These are phyloP conservation scores for Sebastes minor DNA, from an alignment of 2,797 vertebrate species.

Conservation along the genomic window DNA sequence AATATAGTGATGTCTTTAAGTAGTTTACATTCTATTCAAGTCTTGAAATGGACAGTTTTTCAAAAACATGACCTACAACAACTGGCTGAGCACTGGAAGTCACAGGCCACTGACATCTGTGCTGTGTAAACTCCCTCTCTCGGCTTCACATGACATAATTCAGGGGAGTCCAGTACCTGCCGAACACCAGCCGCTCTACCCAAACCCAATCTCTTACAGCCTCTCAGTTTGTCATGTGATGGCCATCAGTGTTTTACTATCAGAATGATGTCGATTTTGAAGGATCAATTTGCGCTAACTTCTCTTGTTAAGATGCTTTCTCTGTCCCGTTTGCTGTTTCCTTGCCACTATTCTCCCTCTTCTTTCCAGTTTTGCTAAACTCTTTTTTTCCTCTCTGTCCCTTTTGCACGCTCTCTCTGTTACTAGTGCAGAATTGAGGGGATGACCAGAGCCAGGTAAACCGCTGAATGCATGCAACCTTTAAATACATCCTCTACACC, in stretches of 20 bases:
- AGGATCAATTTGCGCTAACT: not conserved
- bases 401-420: constrained; percentile 87
- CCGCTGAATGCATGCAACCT: constrained; percentile 46
- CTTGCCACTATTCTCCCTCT: constrained; percentile 36
- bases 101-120: not conserved
- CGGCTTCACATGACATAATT: not conserved
- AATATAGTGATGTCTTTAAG: not conserved
- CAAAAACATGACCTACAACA: not conserved
- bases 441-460: constrained; percentile 94
- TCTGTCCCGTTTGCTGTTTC: constrained; percentile 33
- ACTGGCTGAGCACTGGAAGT: not conserved
- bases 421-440: constrained; percentile 98
- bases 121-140: not conserved
- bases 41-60: not conserved
- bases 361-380: constrained; percentile 74
- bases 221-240: not conserved
- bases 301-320: constrained; percentile 19
- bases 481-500: constrained; percentile 13
- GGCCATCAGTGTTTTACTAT: not conserved
- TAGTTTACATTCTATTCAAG: not conserved
- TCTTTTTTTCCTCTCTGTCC: constrained; percentile 87
- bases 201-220: not conserved
- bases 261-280: not conserved
- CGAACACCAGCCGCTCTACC: constrained; percentile 7
- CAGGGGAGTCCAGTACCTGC: not conserved